Conservation (phyloP, 2,113 vertebrate genomes). For the Atrichornis clamosus region DNA sequence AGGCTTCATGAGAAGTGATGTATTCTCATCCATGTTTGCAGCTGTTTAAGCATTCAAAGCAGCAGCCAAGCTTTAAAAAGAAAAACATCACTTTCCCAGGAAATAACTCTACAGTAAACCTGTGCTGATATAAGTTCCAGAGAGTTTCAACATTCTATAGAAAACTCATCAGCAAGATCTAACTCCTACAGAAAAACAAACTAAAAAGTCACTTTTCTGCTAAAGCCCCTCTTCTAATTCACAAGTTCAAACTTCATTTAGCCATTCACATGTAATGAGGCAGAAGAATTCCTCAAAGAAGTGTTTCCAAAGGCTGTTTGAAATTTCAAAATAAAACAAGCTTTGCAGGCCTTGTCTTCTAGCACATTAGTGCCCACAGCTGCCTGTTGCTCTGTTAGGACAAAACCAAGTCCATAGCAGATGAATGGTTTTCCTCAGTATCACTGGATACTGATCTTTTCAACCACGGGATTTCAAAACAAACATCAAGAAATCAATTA, state of each 20-base stretch:
- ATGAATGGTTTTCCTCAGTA: background rate
- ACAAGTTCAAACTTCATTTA: background rate
- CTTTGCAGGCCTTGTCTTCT: background rate
- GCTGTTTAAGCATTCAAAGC: conserved; percentile 23
- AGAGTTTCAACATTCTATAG: background rate
- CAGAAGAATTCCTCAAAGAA: background rate
- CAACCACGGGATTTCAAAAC: background rate
- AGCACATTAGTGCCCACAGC: background rate
- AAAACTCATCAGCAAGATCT: background rate
- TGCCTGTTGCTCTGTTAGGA: background rate
- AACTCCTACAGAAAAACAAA: background rate
- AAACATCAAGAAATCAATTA: background rate
- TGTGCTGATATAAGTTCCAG: background rate
- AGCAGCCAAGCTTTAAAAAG: background rate
- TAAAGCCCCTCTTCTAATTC: background rate
- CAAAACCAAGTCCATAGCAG: background rate
- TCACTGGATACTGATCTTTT: background rate
- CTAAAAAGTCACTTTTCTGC: background rate
- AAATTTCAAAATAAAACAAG: background rate
- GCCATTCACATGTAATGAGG: background rate
- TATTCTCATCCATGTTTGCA: background rate
- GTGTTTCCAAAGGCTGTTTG: background rate
- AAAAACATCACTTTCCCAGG: background rate
- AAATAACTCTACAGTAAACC: conserved; percentile 6
- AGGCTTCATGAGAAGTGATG: background rate